phyloP scores from a whole-genome alignment of 2,113 vertebrate species.

The Sus scrofa region DNA sequence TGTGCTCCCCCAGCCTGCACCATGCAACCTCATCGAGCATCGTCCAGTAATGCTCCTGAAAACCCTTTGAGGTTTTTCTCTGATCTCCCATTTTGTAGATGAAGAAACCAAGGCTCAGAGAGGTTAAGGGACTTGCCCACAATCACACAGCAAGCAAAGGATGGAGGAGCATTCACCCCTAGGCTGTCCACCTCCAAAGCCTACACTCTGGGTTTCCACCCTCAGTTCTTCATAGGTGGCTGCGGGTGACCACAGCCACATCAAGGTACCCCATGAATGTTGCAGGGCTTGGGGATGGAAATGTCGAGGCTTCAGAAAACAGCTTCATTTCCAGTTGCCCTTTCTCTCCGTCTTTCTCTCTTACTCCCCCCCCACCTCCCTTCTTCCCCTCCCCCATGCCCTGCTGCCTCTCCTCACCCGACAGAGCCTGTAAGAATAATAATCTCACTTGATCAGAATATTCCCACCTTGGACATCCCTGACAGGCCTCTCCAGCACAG shows the following conservation, averaged over 20 bases:
- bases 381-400: fast-evolving
- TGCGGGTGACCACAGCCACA: fast-evolving
- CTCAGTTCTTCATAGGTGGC: neutral
- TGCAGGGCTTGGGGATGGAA: neutral
- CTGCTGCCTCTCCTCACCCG: neutral
- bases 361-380: neutral
- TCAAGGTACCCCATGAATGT: neutral
- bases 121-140: neutral
- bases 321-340: neutral
- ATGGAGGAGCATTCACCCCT: fast-evolving
- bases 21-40: too few relatives aligned
- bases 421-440: neutral
- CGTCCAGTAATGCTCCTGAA: neutral
- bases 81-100: neutral
- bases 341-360: neutral
- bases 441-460: neutral
- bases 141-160: neutral
- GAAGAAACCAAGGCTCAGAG: neutral
- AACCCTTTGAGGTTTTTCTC: neutral
- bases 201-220: neutral
- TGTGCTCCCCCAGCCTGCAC: fast-evolving
- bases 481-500: neutral
- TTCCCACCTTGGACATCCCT: neutral
- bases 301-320: neutral
- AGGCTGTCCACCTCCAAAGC: neutral